Percentiles rank a stretch among this genome's conserved stretches.
These are phyloP conservation scores for Erythrolamprus reginae DNA, from an alignment of 2,113 vertebrate species.

Conservation along the genomic window DNA sequence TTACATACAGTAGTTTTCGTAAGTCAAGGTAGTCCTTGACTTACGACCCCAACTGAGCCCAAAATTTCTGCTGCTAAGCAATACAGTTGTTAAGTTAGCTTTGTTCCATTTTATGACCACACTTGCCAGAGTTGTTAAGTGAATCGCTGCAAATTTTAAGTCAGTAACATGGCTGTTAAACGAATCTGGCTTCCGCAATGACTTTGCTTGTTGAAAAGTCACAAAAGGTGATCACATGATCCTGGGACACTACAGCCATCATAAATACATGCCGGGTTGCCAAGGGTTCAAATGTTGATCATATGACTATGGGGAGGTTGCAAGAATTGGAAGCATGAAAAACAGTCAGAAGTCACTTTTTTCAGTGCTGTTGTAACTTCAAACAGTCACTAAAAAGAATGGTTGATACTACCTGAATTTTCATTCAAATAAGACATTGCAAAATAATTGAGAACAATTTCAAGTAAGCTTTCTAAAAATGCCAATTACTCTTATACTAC, in stretches of 20 bases:
- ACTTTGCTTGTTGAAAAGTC: neutral
- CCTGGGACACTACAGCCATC: neutral
- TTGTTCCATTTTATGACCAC: neutral
- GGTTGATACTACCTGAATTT: neutral
- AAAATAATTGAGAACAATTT: neutral
- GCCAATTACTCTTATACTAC: neutral
- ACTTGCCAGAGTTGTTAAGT: neutral
- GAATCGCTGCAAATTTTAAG: neutral
- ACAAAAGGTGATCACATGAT: neutral
- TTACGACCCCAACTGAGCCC: neutral
- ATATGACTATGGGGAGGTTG: neutral
- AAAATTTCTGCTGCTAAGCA: neutral
- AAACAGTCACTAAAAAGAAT: neutral
- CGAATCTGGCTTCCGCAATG: neutral
- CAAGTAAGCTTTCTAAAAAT: neutral
- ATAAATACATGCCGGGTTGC: neutral
- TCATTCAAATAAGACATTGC: neutral
- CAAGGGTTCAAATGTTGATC: neutral
- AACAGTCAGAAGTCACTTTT: neutral
- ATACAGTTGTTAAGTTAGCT: neutral
- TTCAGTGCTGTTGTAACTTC: neutral
- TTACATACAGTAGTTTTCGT: no score
- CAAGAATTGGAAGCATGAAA: neutral
- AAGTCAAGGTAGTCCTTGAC: neutral
- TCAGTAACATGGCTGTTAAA: neutral